A percentile compares a stretch with the other conserved stretches of the same genome.
phyloP scores from a whole-genome alignment of 2,888 invertebrate genomes.

The Tromatobia lineatoria region DNA sequence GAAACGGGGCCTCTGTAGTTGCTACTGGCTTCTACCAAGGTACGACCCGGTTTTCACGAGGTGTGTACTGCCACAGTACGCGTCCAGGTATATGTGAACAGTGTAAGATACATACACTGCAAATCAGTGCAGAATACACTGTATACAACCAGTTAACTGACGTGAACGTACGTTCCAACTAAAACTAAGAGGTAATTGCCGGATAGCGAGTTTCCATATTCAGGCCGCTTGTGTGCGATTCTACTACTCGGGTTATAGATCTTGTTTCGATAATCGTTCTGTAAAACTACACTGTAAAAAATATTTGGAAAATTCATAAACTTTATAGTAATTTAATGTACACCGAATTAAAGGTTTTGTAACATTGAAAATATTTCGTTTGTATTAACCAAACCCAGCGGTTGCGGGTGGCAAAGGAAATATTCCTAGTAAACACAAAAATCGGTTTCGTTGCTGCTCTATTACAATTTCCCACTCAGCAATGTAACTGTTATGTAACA shows the following conservation, averaged over 20 bases:
- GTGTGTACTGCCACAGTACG: slow-evolving; percentile 32
- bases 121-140: slow-evolving; percentile 18
- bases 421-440: too few relatives aligned
- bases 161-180: slow-evolving; percentile 29
- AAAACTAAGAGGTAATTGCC: slow-evolving; percentile 61
- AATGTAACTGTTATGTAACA: too few relatives aligned
- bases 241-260: slow-evolving; percentile 56
- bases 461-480: too few relatives aligned
- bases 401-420: too few relatives aligned
- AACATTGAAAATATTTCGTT: too few relatives aligned
- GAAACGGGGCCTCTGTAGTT: slow-evolving; percentile 63
- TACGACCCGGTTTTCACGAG: slow-evolving; percentile 69
- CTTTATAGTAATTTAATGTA: too few relatives aligned
- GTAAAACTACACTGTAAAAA: too few relatives aligned
- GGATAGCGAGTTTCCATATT: slow-evolving; percentile 68
- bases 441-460: too few relatives aligned
- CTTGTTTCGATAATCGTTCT: slow-evolving; percentile 65
- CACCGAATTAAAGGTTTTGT: too few relatives aligned
- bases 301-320: too few relatives aligned
- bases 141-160: slow-evolving; percentile 39
- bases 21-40: slow-evolving; percentile 41
- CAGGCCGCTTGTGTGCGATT: slow-evolving; percentile 62
- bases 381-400: too few relatives aligned
- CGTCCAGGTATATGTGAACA: not conserved
- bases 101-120: not conserved